These are phyloP conservation scores for Oreochromis grahami DNA, from an alignment of 2,797 vertebrate genomes.

Conservation along the genomic window DNA sequence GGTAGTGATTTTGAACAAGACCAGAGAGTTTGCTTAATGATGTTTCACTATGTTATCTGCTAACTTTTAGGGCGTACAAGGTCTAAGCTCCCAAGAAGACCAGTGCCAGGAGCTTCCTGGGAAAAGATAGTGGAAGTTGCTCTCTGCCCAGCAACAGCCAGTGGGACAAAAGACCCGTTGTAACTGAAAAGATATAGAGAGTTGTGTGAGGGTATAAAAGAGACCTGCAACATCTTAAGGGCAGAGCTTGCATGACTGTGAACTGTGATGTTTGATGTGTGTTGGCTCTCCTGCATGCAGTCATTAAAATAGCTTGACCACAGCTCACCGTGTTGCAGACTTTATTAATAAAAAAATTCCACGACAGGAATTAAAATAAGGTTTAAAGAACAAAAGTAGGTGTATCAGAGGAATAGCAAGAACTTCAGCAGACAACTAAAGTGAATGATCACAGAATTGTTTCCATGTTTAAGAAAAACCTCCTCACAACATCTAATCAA, in stretches of 20 bases:
- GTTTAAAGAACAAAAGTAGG: neutral
- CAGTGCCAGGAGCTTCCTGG: neutral
- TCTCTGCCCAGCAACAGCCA: neutral
- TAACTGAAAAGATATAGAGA: neutral
- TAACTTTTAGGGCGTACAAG: fast-evolving
- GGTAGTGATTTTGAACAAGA: too few species aligned
- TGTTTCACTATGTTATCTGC: neutral
- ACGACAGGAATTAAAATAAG: neutral
- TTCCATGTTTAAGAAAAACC: fast-evolving
- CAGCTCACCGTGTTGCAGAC: neutral
- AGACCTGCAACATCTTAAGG: neutral
- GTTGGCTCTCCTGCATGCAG: neutral
- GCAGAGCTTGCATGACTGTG: fast-evolving
- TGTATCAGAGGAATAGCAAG: fast-evolving
- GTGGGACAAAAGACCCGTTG: neutral
- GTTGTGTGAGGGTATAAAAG: neutral
- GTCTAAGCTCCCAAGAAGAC: neutral
- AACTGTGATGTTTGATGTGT: neutral
- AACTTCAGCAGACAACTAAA: neutral
- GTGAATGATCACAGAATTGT: neutral
- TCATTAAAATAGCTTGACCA: neutral
- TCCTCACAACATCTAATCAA: neutral
- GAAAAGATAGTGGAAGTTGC: neutral
- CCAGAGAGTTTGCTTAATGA: too few species aligned
- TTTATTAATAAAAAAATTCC: neutral